Evolutionary conservation across 23 tunicate genomes (phyloP).

Genomic region (Trididemnum clinides): DNA sequence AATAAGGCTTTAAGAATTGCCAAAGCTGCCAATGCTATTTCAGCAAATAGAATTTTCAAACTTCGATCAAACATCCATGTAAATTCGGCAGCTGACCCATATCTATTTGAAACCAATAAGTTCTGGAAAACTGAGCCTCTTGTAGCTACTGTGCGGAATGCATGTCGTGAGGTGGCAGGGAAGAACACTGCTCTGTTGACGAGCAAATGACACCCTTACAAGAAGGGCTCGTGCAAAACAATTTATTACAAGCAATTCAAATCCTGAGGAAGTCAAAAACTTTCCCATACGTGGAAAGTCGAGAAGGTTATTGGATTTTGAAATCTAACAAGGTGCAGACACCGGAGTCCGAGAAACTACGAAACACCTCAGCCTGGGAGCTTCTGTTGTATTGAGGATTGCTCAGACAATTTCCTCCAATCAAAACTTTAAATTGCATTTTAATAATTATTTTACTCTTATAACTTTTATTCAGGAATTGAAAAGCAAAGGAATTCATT

Average conservation of each 20-base stretch:
- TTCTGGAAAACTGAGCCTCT: background rate
- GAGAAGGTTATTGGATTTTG: background rate
- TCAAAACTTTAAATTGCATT: background rate
- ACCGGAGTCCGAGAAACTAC: background rate
- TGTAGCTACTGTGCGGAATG: background rate
- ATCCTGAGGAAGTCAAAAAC: background rate
- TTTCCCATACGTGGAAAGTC: background rate
- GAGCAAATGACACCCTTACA: background rate
- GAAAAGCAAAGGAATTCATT: background rate
- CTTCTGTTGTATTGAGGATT: background rate
- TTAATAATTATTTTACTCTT: background rate
- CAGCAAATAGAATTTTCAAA: background rate
- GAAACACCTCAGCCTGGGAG: background rate
- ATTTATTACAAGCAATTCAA: background rate
- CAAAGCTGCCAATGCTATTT: background rate
- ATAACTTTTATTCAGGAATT: background rate
- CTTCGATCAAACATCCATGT: background rate
- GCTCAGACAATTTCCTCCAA: background rate
- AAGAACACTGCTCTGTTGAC: background rate
- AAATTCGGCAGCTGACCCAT: background rate
- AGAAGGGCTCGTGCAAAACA: background rate
- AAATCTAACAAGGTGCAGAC: background rate
- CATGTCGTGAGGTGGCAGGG: background rate
- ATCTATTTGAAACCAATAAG: background rate
- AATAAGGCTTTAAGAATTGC: background rate